A percentile compares a stretch with the other conserved stretches of the same genome.
Evolutionary conservation across 2,797 vertebrate species (phyloP).

Genomic region (Coccyzus lansbergi): DNA sequence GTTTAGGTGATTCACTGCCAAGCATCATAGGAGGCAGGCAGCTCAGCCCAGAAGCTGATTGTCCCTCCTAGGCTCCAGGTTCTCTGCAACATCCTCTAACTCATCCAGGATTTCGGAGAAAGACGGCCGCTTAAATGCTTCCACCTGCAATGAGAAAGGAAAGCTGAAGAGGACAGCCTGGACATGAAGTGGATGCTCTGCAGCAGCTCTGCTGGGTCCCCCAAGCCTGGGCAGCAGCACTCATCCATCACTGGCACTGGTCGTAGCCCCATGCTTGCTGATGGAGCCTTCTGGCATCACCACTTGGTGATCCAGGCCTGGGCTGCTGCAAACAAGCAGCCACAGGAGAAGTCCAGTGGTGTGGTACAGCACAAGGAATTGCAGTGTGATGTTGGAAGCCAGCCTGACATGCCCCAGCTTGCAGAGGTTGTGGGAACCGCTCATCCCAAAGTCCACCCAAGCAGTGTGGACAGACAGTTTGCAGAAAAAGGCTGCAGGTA

Average conservation of each 20-base stretch:
- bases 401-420: neutral
- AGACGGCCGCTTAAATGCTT: conserved; percentile 85
- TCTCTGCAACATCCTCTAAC: conserved; percentile 81
- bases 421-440: neutral
- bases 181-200: neutral
- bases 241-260: neutral
- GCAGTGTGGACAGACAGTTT: rapidly evolving
- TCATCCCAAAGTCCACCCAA: neutral
- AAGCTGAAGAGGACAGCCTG: neutral
- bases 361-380: neutral
- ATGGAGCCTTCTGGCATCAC: neutral
- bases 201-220: neutral
- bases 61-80: conserved; percentile 72
- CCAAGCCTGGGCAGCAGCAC: neutral
- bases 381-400: neutral
- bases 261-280: neutral
- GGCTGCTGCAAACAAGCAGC: neutral
- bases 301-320: neutral
- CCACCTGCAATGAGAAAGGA: conserved; percentile 73
- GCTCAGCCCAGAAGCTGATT: conserved; percentile 16
- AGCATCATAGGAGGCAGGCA: neutral
- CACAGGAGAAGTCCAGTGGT: neutral
- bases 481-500: neutral
- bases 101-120: conserved; percentile 87
- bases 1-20: neutral